These are phyloP conservation scores for Agonopterix heracliana DNA, from an alignment of 2,888 invertebrate species.

Conservation along the genomic window DNA sequence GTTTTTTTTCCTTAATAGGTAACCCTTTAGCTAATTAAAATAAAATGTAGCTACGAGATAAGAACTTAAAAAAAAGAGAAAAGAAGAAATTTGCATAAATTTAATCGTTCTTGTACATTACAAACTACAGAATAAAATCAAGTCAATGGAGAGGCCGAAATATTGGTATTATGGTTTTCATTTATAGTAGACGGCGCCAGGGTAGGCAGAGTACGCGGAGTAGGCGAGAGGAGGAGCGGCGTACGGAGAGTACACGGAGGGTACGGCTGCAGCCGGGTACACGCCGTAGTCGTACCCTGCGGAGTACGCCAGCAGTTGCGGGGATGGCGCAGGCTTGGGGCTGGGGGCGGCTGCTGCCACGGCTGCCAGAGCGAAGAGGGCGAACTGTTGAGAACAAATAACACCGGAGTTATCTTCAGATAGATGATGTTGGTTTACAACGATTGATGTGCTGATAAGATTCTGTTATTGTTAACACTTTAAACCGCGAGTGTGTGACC, in stretches of 20 bases:
- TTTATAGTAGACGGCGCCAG: constrained; percentile 29
- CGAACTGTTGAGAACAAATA: constrained; percentile 41
- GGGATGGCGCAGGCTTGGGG: constrained; percentile 36
- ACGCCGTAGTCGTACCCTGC: constrained; percentile 40
- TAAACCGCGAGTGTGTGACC: too few species aligned
- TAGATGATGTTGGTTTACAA: too few species aligned
- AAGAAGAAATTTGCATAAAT: too few species aligned
- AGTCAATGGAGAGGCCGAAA: background rate
- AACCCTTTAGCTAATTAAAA: too few species aligned
- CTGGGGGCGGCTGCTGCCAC: constrained; percentile 65
- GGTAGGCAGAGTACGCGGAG: constrained; percentile 28
- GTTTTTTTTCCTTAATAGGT: too few species aligned
- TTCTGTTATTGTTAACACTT: too few species aligned
- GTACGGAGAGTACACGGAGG: constrained; percentile 39
- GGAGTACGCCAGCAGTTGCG: constrained; percentile 38
- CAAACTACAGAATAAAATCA: too few species aligned
- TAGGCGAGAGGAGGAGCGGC: constrained; percentile 37
- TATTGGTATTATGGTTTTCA: constrained; percentile 14
- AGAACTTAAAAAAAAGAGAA: too few species aligned
- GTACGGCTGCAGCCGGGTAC: constrained; percentile 32
- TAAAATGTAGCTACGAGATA: too few species aligned
- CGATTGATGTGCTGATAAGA: too few species aligned
- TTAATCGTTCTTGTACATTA: too few species aligned
- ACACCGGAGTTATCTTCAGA: too few species aligned
- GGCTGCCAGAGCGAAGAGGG: constrained; percentile 67